Percentiles rank a stretch among this genome's conserved stretches.
Evolutionary conservation across 2,797 vertebrate species (phyloP).

Genomic region (Gila robusta): DNA sequence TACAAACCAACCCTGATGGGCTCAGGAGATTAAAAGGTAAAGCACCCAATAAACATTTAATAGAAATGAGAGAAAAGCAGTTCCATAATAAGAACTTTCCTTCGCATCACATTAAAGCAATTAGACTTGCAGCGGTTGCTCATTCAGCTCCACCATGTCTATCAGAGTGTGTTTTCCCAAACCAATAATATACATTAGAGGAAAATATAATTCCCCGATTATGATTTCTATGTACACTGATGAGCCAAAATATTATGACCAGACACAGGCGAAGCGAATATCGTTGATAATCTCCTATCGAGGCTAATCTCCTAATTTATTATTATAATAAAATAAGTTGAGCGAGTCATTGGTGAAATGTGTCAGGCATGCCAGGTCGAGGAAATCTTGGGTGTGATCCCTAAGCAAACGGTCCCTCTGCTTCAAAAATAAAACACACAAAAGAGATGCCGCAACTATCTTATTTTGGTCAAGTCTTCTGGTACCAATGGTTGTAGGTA

Average conservation of each 20-base stretch:
- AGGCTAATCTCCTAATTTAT: too few species aligned
- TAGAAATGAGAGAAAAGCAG: not conserved
- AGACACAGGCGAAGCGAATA: not conserved
- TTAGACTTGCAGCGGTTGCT: not conserved
- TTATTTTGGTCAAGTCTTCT: too few species aligned
- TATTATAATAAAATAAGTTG: too few species aligned
- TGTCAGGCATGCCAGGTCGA: too few species aligned
- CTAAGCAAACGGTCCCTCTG: too few species aligned
- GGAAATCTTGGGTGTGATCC: too few species aligned
- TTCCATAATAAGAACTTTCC: not conserved
- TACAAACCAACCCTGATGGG: not conserved
- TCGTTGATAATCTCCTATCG: not conserved
- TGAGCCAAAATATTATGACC: not conserved
- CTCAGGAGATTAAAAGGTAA: conserved; percentile 9
- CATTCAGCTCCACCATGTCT: not conserved
- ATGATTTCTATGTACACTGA: not conserved
- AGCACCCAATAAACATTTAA: conserved; percentile 16
- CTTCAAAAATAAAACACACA: too few species aligned
- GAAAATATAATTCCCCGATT: not conserved
- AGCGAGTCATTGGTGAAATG: too few species aligned
- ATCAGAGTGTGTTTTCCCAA: not conserved
- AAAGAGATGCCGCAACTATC: too few species aligned
- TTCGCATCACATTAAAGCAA: not conserved
- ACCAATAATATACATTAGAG: not conserved
- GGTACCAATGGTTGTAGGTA: too few species aligned